Evolutionary conservation across 2,113 vertebrate genomes (phyloP), one percentile per base, ranked within the genome.

Genomic region (Xiphorhynchus elegans): DNA sequence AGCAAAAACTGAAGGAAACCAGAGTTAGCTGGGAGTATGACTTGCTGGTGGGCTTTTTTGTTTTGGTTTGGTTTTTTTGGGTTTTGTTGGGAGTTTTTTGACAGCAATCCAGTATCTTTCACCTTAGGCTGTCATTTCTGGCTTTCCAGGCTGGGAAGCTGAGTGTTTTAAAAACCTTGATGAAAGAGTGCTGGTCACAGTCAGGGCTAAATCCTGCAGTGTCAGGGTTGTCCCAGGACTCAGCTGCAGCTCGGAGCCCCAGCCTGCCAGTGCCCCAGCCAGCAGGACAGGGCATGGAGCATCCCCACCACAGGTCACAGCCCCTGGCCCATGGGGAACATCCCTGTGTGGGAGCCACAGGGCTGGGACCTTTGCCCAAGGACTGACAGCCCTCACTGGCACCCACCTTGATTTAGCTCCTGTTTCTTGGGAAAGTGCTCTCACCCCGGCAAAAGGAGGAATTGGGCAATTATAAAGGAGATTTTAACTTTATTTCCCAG

Each of bases 101-200:
- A 55, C 7, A 7, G 31, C 10, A 55, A 20, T 28, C 10, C 37
- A 29, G 0, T 37, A 17, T 25, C 35, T 75, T 53, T 60, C n/a
- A 7, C 9, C 24, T 49, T 42, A 73, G 9, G 17, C 31, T 69
- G 21, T 59, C 20, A 8, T 37, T 53, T 63, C 47, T 72, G 52
- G 39, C 39, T 75, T 88, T 70, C 58, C 47, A 40, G 29, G 1
- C 25, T 15, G 23, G 19, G 25, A 17, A 79, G 58, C 23, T 42
- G 40, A 46, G 20, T 11, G 24, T n/a, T 87, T 78, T 46, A 37
- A 75, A 40, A 84, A 25, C 39, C 62, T 64, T n/a, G n/a, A 7
- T 10, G 59, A 20, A 52, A 64, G 12, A 0, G 0, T 25, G 6
- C 25, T 49, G 18, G 16, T 31, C 33, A 14, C 8, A n/a, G 39